Evolutionary conservation across 1,140 invertebrate species (phyloP), one percentile per base, ranked within the genome.

Genomic region (Drosophila ogumai): DNA sequence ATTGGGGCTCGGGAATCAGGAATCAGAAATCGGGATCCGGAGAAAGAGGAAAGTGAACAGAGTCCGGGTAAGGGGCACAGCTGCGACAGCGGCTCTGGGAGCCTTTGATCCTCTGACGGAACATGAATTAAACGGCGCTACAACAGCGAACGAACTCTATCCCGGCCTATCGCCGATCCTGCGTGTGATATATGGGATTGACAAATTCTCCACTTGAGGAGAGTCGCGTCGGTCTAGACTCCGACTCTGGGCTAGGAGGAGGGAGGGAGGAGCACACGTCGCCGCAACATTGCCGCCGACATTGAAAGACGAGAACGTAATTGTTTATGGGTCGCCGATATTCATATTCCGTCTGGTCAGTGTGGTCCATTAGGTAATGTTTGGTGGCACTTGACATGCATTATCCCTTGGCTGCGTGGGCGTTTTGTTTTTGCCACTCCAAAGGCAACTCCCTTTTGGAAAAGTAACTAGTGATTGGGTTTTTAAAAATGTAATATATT

Each of bases 61-160:
- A 57, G 50, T 19, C 8, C 7, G 44, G 63, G 41, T 50, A 34
- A 28, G 34, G 28, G 22, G 41, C 49, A 58, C 81, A 87, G 69
- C 71, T 75, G 82, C 60, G 32, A 19, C 43, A 31, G 80, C 86
- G 86, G 85, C 81, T 65, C 63, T 46, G 52, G 49, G 57, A 59
- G 75, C 57, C 85, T 90, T 90, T 90, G 85, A 90, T 90, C 85
- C 85, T 81, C 78, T 90, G 75, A 90, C 85, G 85, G 77, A 81
- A 81, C 85, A 90, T 90, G 86, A 90, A 90, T 90, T 90, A 90
- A 90, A 90, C 75, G 85, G 85, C 85, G 85, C 81, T 90, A 73
- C 78, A 61, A 68, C 34, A 52, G 43, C 59, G 31, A 52, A 61
- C 59, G 36, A 52, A 61, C 60, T 60, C 32, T 69, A 69, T 67